These are phyloP conservation scores for Drosophila funebris DNA, from an alignment of 1,140 invertebrate genomes.

Conservation along the genomic window DNA sequence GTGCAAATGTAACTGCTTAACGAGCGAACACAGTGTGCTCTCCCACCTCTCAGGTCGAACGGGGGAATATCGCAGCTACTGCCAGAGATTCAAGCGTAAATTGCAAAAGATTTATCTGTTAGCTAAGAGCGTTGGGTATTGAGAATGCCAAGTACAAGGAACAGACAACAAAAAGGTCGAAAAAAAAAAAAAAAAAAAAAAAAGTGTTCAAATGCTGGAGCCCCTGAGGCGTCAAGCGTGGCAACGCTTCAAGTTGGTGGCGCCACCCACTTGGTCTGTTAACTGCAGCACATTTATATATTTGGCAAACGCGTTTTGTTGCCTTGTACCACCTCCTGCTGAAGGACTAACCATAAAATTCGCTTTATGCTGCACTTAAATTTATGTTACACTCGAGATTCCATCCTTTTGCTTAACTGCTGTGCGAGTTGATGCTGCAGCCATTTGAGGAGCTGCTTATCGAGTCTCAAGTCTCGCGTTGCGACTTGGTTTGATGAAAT, in stretches of 20 bases:
- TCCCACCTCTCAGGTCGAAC: neutral
- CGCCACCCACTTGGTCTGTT: constrained; percentile 37
- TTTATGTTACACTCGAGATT: constrained; percentile 81
- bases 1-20: constrained; percentile 59
- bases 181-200: constrained; percentile 21
- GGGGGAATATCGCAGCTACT: constrained; percentile 29
- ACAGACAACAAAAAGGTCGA: constrained; percentile 5
- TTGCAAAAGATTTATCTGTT: constrained; percentile 73
- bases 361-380: constrained; percentile 80
- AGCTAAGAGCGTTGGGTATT: constrained; percentile 45
- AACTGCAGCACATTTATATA: constrained; percentile 72
- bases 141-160: constrained; percentile 12
- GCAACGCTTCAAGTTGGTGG: neutral
- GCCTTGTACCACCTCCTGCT: neutral
- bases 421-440: constrained; percentile 17
- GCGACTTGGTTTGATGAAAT: constrained; percentile 47
- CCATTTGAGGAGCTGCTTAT: constrained; percentile 54
- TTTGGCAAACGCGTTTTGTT: constrained; percentile 14
- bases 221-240: constrained; percentile 4
- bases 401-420: constrained; percentile 59
- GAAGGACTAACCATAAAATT: constrained; percentile 62
- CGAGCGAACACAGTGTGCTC: constrained; percentile 43
- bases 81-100: constrained; percentile 45
- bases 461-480: constrained; percentile 39
- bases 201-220: constrained; percentile 14